Base-by-base conservation (phyloP, 2,797 vertebrate genomes). In the Acrossocheilus wenchowensis region DNA sequence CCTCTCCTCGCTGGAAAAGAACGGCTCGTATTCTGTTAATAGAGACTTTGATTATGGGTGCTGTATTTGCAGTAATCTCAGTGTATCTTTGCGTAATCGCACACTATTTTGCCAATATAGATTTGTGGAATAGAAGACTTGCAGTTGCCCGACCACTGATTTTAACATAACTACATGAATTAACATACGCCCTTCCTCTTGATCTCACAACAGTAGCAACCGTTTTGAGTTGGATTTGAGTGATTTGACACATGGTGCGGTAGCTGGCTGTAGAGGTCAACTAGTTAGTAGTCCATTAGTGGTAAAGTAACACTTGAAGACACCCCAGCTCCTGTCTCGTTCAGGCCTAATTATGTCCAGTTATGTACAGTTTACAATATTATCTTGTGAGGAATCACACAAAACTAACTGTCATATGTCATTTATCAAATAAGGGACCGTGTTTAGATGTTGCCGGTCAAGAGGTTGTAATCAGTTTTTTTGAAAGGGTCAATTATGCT, bases 41-140 rank as follows among this genome's bases (percentile, higher is more conserved):
- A 88, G 50, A 85, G 72, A 87, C 83, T 64, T 39, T 79, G 74
- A 83, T 87, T 83, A 86, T 69, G 78, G 77, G 52, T 84, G 82
- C 88, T 84, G 77, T 74, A 68, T 54, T 85, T 26, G 52, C 68
- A 78, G 80, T 78, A 71, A 78, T 45, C 72, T 64, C 73, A 73
- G 54, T 72, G 83, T 87, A 81, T 78, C 15, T n/a, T 72, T 19
- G 72, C 81, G 89, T 90, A 84, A 86, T 73, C 79, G 57, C 72
- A 79, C 72, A 43, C 48, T 82, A 71, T 83, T 87, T 87, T 87
- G 64, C 86, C 74, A 78, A 60, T 78, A 69, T 78, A 69, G 82
- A 54, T 84, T 54, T 77, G 34, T 78, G 45, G 73, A 84, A 43
- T 19, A 68, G 62, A 68, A 1, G 8, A 41, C 57, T 77, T 77